Evolutionary conservation across 2,888 invertebrate species (phyloP), one percentile per base, ranked within the genome.

Genomic region (Torymus aiolomorphi): DNA sequence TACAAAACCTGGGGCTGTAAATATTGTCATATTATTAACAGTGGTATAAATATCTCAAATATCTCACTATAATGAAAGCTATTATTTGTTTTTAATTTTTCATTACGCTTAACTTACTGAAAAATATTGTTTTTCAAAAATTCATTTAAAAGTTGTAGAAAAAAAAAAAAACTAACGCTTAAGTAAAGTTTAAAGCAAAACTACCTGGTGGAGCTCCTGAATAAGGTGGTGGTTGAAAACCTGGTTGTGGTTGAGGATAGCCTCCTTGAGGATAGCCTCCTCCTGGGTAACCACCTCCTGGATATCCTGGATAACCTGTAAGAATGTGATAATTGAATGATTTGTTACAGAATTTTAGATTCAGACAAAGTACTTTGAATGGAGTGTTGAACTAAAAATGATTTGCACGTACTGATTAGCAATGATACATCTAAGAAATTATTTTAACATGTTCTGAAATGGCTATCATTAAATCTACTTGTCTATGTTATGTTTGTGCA

Each of bases 1-100:
- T 71, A 87, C 67, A 79, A 88, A 87, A 49, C 88, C 88, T 63
- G 87, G 85, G 16, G 80, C 86, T 88, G n/a, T n/a, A 77, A 77
- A 75, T 3, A 31, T 31, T 31, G 0, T 31, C 2, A 31, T 31
- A 31, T 31, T 31, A 31, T 31, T 31, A 31, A 31, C 8, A 31
- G 31, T 31, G 31, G 3, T 8, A 3, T 31, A 3, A 31, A 31
- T 31, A 31, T 31, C 8, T 31, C 2, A 3, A 31, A 31, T 31
- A 31, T 31, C 8, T 31, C 8, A 8, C 31, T 31, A 3, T 31
- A 31, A 31, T 31, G 2, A 31, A 31, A 31, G 8, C 3, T 31
- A 20, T 31, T 8, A 3, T 2, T 31, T 31, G n/a, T 31, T 31
- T 5, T 31, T 2, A 31, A 31, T 31, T 31, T 31, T 2, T 31